Base-by-base conservation (phyloP, 2,888 invertebrate species). In the Linnaemya vulpina region DNA sequence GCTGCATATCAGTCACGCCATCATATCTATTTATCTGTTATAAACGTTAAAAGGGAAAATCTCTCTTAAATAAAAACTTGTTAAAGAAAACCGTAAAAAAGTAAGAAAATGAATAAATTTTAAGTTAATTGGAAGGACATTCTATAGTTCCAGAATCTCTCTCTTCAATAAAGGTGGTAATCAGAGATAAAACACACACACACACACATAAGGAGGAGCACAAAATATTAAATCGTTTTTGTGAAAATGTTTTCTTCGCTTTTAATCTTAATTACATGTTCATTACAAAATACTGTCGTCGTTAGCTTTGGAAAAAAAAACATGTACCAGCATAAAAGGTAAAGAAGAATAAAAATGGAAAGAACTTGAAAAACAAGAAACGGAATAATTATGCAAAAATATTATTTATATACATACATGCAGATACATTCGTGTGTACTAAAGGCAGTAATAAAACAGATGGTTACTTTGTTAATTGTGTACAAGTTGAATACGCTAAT, bases 201-300 rank as follows among this genome's bases (percentile, higher is more conserved):
- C n/a, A n/a, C n/a, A n/a, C n/a, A 81, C 55, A 55, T 38, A 53
- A 77, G 77, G 68, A 63, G 49, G 62, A 68, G 77, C 73, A 74
- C 53, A 71, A 73, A 51, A 80, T 60, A 22, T 71, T 80, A 30
- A 71, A 77, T 65, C n/a, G 63, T 71, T 71, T 71, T 63, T 74
- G 71, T 38, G 38, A 43, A 49, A 46, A 58, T 73, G 38, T 40
- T 53, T 62, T 22, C 11, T 60, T 65, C 20, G 5, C 51, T 75
- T 53, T 53, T 75, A 75, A 81, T 84, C 68, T 81, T 74, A 84
- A 81, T 84, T 84, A 77, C 77, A 51, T 58, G 77, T 84, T 81
- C 73, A 81, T 73, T 84, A 73, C 53, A 77, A 73, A 67, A 49
- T 15, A 58, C 15, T 73, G 80, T 35, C 71, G 79, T 80, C 71